A percentile compares a stretch with the other conserved stretches of the same genome.
phyloP scores from a whole-genome alignment of 2,888 invertebrate genomes.

The Synergus itoensis region DNA sequence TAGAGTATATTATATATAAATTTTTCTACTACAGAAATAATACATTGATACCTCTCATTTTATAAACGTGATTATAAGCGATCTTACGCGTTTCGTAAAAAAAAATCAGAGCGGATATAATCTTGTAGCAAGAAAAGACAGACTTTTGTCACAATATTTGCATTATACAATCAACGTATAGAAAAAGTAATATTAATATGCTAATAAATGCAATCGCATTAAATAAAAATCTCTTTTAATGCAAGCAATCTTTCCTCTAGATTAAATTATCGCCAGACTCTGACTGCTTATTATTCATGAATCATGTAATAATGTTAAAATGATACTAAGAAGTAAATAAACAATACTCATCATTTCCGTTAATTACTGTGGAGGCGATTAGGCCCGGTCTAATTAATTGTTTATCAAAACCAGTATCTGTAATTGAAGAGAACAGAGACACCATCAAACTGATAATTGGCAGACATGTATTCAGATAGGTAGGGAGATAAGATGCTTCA shows the following conservation, averaged over 20 bases:
- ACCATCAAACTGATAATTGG: constrained; percentile 26
- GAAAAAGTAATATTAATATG: not conserved
- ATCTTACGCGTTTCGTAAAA: not conserved
- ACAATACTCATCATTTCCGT: not conserved
- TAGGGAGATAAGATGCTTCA: constrained; percentile 25
- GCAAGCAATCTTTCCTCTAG: not conserved
- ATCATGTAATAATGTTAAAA: not conserved
- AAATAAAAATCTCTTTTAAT: constrained; percentile 1
- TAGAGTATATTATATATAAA: not conserved
- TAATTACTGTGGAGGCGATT: not conserved
- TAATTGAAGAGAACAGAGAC: constrained; percentile 4
- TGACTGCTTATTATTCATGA: not conserved
- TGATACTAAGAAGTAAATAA: constrained; percentile 11
- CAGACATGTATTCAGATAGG: constrained; percentile 30
- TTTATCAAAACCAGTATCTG: constrained; percentile 27
- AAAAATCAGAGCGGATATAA: not conserved
- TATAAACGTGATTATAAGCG: not conserved
- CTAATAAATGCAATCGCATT: not conserved
- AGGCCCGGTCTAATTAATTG: constrained; percentile 10
- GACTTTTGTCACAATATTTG: not conserved
- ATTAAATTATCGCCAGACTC: not conserved
- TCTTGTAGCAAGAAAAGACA: not conserved
- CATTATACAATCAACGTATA: not conserved
- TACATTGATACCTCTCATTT: not conserved
- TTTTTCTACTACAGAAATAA: not conserved